Base-by-base conservation (phyloP, 2,888 invertebrate genomes). In the Aleiodes alternator region DNA sequence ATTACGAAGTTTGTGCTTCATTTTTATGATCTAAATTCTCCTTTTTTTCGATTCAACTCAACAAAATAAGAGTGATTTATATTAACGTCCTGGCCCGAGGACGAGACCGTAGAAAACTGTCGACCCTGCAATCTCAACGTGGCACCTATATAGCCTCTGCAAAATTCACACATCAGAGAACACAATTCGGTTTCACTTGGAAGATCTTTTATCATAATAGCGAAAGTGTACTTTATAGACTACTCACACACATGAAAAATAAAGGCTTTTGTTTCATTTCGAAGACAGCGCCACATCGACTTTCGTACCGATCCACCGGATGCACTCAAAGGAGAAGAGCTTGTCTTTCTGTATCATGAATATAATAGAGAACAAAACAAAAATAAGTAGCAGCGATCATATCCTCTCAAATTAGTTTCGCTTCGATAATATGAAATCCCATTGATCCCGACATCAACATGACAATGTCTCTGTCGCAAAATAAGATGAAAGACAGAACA, bases 101-200 rank as follows among this genome's bases (percentile, higher is more conserved):
- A 72, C 75, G 70, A 57, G 70, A 75, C 79, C 23, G 74, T 82
- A 81, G 79, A 81, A 82, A 83, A 88, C 88, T 88, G 87, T 75
- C 81, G 73, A 83, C 81, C 79, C 72, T 82, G 76, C 76, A 76
- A 69, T 78, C 69, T 43, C 59, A 73, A 78, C 78, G 81, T 80
- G 79, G 80, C 75, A 77, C 73, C 85, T 88, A 85, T 87, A 88
- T 88, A 88, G 84, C 84, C 84, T 84, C 80, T 77, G 78, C 80
- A 83, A 79, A 77, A 79, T 87, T 88, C 86, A 83, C 86, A 86
- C 85, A 82, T 83, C 81, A 84, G 80, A 80, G 84, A 87, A 88
- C 88, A 88, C 43, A 43, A 43, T 89, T 89, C 81, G 84, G 87
- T 88, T 87, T 88, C 88, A 86, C 89, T 88, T 76, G 80, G 82